Conservation (phyloP, 2,113 vertebrate species). For the Gymnocephalus cernua region DNA sequence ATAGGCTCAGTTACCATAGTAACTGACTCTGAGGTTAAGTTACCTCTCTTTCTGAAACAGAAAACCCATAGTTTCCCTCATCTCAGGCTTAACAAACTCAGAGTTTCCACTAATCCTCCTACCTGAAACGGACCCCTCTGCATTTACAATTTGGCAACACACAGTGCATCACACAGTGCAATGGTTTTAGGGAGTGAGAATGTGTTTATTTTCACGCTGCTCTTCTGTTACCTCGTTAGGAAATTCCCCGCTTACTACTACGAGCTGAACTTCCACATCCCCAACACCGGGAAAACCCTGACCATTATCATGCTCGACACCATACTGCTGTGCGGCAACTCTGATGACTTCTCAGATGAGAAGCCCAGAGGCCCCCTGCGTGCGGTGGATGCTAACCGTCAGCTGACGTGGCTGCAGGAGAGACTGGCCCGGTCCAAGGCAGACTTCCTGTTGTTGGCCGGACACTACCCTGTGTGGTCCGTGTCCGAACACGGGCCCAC, state of each 20-base stretch:
- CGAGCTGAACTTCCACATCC: conserved; percentile 88
- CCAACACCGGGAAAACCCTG: conserved; percentile 83
- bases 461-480: conserved; percentile 95
- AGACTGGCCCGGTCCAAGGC: conserved; percentile 86
- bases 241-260: conserved; percentile 91
- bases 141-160: too few species aligned
- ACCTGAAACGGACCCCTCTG: too few species aligned
- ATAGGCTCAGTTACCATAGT: too few species aligned
- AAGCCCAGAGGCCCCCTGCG: conserved; percentile 79
- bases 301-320: conserved; percentile 93
- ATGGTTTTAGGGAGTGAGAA: too few species aligned
- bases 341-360: conserved; percentile 83
- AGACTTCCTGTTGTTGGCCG: conserved; percentile 90
- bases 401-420: conserved; percentile 89
- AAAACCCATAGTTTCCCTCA: too few species aligned
- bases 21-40: too few species aligned
- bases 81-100: too few species aligned
- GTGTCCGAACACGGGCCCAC: conserved; percentile 92
- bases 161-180: too few species aligned
- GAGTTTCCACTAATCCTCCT: too few species aligned
- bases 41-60: too few species aligned
- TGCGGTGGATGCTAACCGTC: conserved; percentile 76
- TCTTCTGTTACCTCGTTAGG: conserved; percentile 74
- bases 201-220: too few species aligned
- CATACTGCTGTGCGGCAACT: conserved; percentile 89